Base-by-base conservation (phyloP, 2,797 vertebrate species). In the Eupleurogrammus muticus region DNA sequence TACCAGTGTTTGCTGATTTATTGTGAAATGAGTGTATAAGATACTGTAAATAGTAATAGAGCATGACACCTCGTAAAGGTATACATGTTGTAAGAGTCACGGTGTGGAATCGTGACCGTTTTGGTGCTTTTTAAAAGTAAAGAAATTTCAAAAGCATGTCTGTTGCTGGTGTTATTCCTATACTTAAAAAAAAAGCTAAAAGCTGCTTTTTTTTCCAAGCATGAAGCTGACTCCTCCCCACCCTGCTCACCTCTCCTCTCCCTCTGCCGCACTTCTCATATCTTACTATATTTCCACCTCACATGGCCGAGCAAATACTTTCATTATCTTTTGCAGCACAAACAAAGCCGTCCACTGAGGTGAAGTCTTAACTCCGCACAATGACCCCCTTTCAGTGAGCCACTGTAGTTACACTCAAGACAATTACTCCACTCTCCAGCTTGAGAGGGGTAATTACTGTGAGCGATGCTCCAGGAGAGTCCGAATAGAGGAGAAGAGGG, bases 381-480 rank as follows among this genome's bases (percentile, higher is more conserved):
- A 95, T 92, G 92, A 92, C 77, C 90, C 81, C 89, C 92, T 94
- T 94, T 93, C 86, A 94, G 83, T 76, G 85, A 84, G 84, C 88
- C 93, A 90, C 92, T 93, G 91, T 92, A 92, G 89, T 92, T 92
- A 92, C 89, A 89, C 86, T 87, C 66, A 86, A 82, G 90, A 91
- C 94, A 95, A 95, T 94, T 92, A 92, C 92, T 90, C 88, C 89
- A 79, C 91, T 93, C 92, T 92, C 82, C 76, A 84, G 87, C 90
- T 89, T 77, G 74, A 88, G 81, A 92, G 81, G 80, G 88, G 86
- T 92, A 94, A 94, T 95, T 94, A 94, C 89, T 83, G 77, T 75
- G 85, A 90, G 89, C 82, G 85, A 91, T 89, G 90, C 87, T 85
- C 86, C 85, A 73, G 82, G 82, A 82, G 77, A 89, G 80, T 81